phyloP scores from a whole-genome alignment of 2,888 invertebrate species.

The Thecocarcelia acutangulata region DNA sequence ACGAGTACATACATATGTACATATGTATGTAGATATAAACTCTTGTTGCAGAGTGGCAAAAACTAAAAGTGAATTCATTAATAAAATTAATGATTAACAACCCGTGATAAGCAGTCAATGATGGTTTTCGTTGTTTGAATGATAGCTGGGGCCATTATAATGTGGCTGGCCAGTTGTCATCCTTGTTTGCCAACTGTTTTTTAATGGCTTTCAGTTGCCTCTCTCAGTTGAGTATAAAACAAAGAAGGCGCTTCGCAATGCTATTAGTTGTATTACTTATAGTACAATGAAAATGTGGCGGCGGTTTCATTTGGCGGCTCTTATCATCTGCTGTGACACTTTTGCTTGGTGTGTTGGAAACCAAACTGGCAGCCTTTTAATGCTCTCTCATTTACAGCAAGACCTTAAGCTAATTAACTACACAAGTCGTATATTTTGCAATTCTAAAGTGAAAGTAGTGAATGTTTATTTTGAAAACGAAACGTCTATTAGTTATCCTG shows the following conservation, averaged over 20 bases:
- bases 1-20: not conserved
- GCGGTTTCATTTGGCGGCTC: slow-evolving; percentile 17
- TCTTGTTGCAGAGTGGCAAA: not conserved
- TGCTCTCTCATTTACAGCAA: slow-evolving; percentile 2
- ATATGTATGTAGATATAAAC: not conserved
- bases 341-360: slow-evolving; percentile 4
- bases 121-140: slow-evolving; percentile 46
- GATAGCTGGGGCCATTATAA: slow-evolving; percentile 54
- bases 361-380: slow-evolving; percentile 1
- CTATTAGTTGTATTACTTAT: slow-evolving; percentile 54
- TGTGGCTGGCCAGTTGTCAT: slow-evolving; percentile 17
- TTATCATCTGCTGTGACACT: slow-evolving; percentile 37
- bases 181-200: not conserved
- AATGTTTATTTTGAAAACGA: slow-evolving; percentile 78
- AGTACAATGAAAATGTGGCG: slow-evolving; percentile 45
- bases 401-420: slow-evolving; percentile 70
- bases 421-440: slow-evolving; percentile 75
- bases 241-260: not conserved
- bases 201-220: slow-evolving; percentile 4
- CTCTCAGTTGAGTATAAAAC: slow-evolving; percentile 49
- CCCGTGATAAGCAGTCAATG: slow-evolving; percentile 36
- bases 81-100: slow-evolving; percentile 61
- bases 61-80: slow-evolving; percentile 60
- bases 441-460: slow-evolving; percentile 74
- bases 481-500: slow-evolving; percentile 73